These are phyloP conservation scores for Bubo scandiacus DNA, from an alignment of 2,113 vertebrate species.

Conservation along the genomic window DNA sequence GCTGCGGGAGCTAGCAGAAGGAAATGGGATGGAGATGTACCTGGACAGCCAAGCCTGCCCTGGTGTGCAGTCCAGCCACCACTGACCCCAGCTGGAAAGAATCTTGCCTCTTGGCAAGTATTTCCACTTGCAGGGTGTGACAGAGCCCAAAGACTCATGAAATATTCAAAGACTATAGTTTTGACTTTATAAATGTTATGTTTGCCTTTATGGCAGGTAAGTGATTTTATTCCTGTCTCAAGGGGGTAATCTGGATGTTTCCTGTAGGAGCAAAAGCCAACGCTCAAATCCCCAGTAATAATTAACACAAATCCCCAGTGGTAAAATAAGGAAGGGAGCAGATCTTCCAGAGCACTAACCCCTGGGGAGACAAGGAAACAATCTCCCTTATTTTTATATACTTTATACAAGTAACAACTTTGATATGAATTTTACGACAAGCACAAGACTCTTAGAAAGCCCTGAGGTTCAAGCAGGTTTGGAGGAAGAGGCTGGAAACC, in stretches of 20 bases:
- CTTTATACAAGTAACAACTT: background rate
- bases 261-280: background rate
- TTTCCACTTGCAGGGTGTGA: background rate
- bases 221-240: background rate
- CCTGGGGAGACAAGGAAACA: background rate
- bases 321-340: background rate
- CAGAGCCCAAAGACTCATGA: background rate
- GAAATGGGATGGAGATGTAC: background rate
- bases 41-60: background rate
- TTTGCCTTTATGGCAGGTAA: background rate
- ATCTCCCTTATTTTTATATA: background rate
- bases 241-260: background rate
- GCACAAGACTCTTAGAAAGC: background rate
- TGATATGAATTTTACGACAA: background rate
- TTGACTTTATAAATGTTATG: background rate
- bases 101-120: background rate
- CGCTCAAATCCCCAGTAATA: background rate
- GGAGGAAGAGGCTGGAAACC: no score
- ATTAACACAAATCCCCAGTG: background rate
- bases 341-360: background rate
- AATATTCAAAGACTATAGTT: background rate
- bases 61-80: background rate
- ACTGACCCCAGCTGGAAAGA: background rate
- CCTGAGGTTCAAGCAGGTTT: background rate
- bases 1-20: background rate